Evolutionary conservation across 2,797 vertebrate genomes (phyloP).

Genomic region (Poecilia wingei): DNA sequence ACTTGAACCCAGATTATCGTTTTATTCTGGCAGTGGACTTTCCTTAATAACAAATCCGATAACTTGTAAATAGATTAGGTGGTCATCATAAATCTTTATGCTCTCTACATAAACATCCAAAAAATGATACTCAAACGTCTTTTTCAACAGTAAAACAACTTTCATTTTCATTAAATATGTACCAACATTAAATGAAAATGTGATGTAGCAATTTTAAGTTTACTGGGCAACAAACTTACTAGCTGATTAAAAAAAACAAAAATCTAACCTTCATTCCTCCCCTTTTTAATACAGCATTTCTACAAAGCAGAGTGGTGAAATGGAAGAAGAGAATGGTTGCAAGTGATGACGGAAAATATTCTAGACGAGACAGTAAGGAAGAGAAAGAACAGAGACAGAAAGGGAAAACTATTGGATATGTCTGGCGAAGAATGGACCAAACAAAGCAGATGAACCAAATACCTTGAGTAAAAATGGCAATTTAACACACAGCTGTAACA

Average conservation of each 20-base stretch:
- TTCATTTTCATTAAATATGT: neutral
- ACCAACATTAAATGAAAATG: neutral
- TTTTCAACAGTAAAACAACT: neutral
- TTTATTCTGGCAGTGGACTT: neutral
- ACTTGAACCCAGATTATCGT: neutral
- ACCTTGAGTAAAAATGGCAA: neutral
- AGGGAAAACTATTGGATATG: neutral
- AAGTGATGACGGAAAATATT: neutral
- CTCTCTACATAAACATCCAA: neutral
- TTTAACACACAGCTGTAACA: neutral
- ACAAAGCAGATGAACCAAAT: neutral
- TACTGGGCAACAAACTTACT: neutral
- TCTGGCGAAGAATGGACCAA: neutral
- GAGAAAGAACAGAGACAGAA: neutral
- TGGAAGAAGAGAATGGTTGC: neutral
- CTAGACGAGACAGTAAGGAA: neutral
- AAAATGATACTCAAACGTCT: neutral
- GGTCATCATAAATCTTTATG: neutral
- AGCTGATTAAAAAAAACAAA: neutral
- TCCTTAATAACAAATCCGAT: neutral
- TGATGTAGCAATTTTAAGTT: too few species aligned
- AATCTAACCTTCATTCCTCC: constrained; percentile 2
- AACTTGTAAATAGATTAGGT: neutral
- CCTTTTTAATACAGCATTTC: constrained; percentile 7
- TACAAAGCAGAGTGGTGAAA: neutral